phyloP scores from a whole-genome alignment of 2,113 vertebrate species.

The Catharus minimus region DNA sequence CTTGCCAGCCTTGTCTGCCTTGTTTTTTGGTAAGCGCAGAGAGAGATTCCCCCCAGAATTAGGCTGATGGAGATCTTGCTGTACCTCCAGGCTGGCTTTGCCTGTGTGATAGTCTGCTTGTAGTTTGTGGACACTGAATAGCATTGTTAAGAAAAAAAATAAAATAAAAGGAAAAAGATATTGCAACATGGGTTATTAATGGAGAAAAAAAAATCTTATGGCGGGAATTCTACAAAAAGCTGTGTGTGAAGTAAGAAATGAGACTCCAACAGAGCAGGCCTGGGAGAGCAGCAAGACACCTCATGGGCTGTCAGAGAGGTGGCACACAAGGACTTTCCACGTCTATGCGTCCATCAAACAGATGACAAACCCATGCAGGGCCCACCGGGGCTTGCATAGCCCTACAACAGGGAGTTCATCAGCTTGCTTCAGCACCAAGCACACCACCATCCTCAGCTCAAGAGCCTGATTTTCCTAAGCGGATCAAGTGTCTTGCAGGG shows the following conservation, averaged over 20 bases:
- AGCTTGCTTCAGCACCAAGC: neutral
- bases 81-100: fast-evolving
- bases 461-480: slow-evolving; percentile 5
- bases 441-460: neutral
- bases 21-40: neutral
- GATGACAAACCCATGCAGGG: neutral
- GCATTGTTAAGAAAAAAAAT: neutral
- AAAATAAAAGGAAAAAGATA: neutral
- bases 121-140: neutral
- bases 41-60: neutral
- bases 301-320: neutral
- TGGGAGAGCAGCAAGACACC: neutral
- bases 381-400: neutral
- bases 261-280: neutral
- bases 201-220: neutral
- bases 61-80: neutral
- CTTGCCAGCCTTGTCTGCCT: neutral
- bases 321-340: fast-evolving
- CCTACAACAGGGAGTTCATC: neutral
- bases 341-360: neutral
- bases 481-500: neutral
- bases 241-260: neutral
- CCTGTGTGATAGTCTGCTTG: neutral
- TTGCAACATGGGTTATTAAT: neutral
- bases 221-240: neutral